Base-by-base conservation (phyloP, 2,888 invertebrate genomes). In the Eupithecia subumbrata region DNA sequence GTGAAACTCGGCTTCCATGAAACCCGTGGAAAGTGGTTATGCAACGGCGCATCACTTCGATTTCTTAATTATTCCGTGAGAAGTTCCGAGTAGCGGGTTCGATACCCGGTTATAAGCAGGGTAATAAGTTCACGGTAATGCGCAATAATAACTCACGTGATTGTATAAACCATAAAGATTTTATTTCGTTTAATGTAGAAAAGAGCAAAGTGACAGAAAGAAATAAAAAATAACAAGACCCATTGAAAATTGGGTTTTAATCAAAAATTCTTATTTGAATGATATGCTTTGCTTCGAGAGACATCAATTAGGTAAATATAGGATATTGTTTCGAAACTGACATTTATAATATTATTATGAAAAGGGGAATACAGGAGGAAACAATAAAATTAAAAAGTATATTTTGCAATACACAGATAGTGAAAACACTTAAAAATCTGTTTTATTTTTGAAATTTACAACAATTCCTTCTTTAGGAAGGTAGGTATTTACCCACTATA, bases 1-100 rank as follows among this genome's bases (percentile, higher is more conserved):
- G 90, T 87, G 91, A 93, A 92, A 92, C 91, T 90, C 89, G 87
- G 87, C 90, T 92, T 92, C 90, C 89, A 81, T 86, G 90, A 89
- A 91, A 84, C 82, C 78, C 73, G 83, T 86, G 87, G 90, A 91
- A 91, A 91, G 91, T 88, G 78, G 79, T 79, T 83, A 83, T 87
- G 82, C 81, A 82, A 84, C 76, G 37, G 83, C 76, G 78, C 80
- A 82, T 73, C 77, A 71, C 63, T 72, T 73, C 76, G 34, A 69
- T 73, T 70, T 73, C 63, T 73, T 73, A 40, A 71, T 71, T 71
- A 71, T 69, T 64, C 71, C 48, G 73, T 71, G 76, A 48, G 69
- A 72, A 72, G 40, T 25, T 68, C 43, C 18, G 67, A 40, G 40
- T 64, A 64, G 34, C 34, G 64, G 60, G 60, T 25, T 60, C 60